These are phyloP conservation scores for Taphrorychus bicolor DNA, from an alignment of 2,888 invertebrate species.

Conservation along the genomic window DNA sequence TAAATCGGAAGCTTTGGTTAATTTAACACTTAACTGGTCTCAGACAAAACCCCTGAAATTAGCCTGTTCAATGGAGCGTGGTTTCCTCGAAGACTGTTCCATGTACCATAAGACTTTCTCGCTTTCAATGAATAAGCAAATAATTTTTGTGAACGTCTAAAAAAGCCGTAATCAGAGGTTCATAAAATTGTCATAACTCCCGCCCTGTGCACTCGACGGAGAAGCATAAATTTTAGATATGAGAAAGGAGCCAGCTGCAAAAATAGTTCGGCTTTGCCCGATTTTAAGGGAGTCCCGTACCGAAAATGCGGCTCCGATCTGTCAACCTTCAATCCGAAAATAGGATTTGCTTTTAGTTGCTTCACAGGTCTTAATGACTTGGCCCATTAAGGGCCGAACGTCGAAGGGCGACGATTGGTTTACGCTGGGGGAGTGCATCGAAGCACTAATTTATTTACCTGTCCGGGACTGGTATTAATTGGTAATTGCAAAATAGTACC, in stretches of 20 bases:
- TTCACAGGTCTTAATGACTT: neutral
- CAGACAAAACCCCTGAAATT: conserved; percentile 28
- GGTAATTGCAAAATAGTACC: neutral
- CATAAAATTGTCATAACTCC: conserved; percentile 17
- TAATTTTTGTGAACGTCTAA: neutral
- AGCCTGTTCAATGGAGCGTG: conserved; percentile 22
- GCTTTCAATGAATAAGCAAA: neutral
- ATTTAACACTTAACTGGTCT: conserved; percentile 37
- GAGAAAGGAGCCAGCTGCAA: conserved; percentile 47
- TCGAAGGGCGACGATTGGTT: neutral
- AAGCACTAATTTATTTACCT: no score
- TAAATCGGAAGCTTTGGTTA: conserved; percentile 21
- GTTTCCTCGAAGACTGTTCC: neutral
- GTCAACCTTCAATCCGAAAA: conserved; percentile 30
- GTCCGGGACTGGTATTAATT: neutral
- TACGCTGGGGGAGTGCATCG: neutral
- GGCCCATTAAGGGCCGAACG: neutral
- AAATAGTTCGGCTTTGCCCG: conserved; percentile 42
- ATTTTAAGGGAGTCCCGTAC: conserved; percentile 27
- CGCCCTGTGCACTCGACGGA: conserved; percentile 17
- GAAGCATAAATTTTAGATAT: conserved; percentile 48
- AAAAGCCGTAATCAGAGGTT: neutral
- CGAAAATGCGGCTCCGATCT: conserved; percentile 42
- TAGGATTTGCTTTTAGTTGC: neutral
- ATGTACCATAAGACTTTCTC: neutral